These are phyloP conservation scores for Halichondria panicea DNA, from an alignment of 37 sponge, comb jelly and placozoan genomes.

Conservation along the genomic window DNA sequence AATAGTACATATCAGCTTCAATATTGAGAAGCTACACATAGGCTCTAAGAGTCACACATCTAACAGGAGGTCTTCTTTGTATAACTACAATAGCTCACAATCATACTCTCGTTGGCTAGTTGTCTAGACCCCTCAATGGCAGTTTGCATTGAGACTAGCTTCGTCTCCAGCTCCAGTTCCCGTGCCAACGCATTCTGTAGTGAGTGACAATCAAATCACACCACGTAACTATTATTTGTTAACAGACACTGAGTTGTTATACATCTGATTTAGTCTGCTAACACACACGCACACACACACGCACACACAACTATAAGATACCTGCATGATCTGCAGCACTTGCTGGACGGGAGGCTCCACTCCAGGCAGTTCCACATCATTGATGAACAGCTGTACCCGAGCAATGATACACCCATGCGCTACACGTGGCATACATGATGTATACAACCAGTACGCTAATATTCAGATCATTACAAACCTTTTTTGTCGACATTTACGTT, in stretches of 20 bases:
- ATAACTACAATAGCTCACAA: constrained; percentile 34
- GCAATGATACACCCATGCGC: constrained; percentile 98
- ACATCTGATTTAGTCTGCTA: no score
- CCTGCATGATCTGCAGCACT: constrained; percentile 47
- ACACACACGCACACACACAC: no score
- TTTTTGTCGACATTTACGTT: constrained; percentile 91
- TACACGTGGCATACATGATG: constrained; percentile 52
- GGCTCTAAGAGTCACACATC: not conserved
- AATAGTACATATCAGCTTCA: not conserved
- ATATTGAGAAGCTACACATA: no score
- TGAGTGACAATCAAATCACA: not conserved
- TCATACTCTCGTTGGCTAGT: constrained; percentile 66
- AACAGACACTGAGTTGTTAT: not conserved
- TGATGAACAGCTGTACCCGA: constrained; percentile 53
- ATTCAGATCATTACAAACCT: constrained; percentile 34
- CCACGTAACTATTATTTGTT: not conserved
- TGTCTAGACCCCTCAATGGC: constrained; percentile 40
- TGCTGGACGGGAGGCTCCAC: constrained; percentile 52
- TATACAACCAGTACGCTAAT: no score
- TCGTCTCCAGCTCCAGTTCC: constrained; percentile 78
- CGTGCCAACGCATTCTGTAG: constrained; percentile 47
- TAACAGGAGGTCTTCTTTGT: not conserved
- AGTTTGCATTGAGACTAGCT: constrained; percentile 77
- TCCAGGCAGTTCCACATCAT: constrained; percentile 57
- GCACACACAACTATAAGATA: no score